phyloP scores from a whole-genome alignment of 2,888 invertebrate genomes.

The Pseudococcus longispinus region DNA sequence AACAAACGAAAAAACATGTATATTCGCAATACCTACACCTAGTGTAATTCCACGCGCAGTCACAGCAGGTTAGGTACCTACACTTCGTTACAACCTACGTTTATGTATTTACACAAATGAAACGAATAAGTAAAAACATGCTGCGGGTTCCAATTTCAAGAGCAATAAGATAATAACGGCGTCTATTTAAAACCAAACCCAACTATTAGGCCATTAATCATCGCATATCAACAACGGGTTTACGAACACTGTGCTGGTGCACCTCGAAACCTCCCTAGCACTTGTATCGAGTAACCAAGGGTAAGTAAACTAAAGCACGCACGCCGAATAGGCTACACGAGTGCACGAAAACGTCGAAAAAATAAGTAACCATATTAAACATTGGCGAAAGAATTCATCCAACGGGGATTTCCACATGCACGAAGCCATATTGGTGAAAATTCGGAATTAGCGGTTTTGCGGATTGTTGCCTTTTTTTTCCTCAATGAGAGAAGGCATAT shows the following conservation, averaged over 20 bases:
- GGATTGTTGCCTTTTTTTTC: neutral
- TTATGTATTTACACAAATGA: slow-evolving; percentile 22
- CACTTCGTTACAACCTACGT: neutral
- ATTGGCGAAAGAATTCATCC: neutral
- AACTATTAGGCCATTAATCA: neutral
- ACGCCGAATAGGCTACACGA: too few relatives aligned
- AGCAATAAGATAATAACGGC: slow-evolving; percentile 13
- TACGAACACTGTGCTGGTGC: neutral
- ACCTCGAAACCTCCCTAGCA: neutral
- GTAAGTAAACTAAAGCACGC: neutral
- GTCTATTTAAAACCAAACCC: slow-evolving; percentile 11
- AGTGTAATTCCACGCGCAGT: neutral
- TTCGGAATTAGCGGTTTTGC: neutral
- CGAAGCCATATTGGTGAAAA: neutral
- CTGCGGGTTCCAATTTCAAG: slow-evolving; percentile 2
- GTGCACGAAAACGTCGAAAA: neutral
- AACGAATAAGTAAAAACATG: slow-evolving; percentile 34
- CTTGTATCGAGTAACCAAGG: neutral
- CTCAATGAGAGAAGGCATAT: neutral
- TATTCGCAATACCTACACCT: neutral
- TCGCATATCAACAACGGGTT: neutral
- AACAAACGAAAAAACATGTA: neutral
- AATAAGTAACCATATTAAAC: neutral
- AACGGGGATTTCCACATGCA: neutral
- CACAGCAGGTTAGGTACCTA: neutral